Evolutionary conservation across 1,140 invertebrate genomes (phyloP).

Genomic region (Lordiphosa stackelbergi): DNA sequence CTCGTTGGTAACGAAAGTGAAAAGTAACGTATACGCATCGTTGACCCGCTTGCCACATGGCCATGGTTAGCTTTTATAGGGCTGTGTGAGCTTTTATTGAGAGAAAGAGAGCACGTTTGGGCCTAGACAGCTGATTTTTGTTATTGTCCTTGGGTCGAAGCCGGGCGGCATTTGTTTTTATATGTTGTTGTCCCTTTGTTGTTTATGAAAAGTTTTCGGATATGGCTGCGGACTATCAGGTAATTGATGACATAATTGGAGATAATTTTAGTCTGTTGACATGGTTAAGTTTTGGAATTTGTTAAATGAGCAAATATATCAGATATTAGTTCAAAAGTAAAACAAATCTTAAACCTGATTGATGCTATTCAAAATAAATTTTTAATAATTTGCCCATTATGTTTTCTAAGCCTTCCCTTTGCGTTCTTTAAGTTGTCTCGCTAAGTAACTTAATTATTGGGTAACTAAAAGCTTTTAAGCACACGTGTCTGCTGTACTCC

Average conservation of each 20-base stretch:
- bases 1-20: constrained; percentile 57
- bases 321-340: neutral
- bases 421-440: too few relatives aligned
- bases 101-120: constrained; percentile 13
- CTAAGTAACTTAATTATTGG: constrained; percentile 9
- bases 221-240: constrained; percentile 11
- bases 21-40: constrained; percentile 70
- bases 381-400: too few relatives aligned
- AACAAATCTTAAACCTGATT: too few relatives aligned
- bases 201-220: constrained; percentile 28
- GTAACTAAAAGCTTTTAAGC: constrained; percentile 25
- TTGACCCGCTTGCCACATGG: constrained; percentile 43
- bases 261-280: constrained; percentile 9
- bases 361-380: too few relatives aligned
- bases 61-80: constrained; percentile 36
- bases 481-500: constrained; percentile 9
- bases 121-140: constrained; percentile 66
- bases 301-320: constrained; percentile 14
- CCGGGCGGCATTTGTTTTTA: constrained; percentile 39
- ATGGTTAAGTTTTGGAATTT: neutral
- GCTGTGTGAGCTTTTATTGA: constrained; percentile 5
- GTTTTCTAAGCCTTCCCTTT: too few relatives aligned
- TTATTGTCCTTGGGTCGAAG: constrained; percentile 44
- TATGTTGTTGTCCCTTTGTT: constrained; percentile 8
- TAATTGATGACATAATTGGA: constrained; percentile 34